Conservation (phyloP, 2,797 vertebrate species). For the Melanotaenia pygmaea region DNA sequence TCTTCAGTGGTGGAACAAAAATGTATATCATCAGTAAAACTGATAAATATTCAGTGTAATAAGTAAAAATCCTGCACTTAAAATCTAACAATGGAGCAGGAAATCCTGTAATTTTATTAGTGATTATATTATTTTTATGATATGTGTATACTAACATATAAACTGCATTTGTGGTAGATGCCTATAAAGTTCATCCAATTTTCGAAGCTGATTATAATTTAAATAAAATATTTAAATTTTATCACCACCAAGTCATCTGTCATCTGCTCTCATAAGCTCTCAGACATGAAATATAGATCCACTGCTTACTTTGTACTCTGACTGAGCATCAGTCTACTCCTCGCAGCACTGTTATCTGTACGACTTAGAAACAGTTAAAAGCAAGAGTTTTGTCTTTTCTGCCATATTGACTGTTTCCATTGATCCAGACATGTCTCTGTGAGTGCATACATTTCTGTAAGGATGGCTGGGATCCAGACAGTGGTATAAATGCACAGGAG, state of each 20-base stretch:
- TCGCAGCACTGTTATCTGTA: neutral
- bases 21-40: neutral
- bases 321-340: slow-evolving; percentile 13
- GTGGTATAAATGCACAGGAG: neutral
- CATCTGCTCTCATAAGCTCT: neutral
- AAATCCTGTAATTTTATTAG: neutral
- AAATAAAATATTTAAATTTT: slow-evolving; percentile 12
- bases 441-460: slow-evolving; percentile 17
- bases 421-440: slow-evolving; percentile 16
- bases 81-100: neutral
- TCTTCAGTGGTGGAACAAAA: too few species aligned
- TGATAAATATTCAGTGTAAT: neutral
- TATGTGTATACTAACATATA: too few species aligned
- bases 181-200: neutral
- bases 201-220: neutral
- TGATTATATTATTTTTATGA: neutral
- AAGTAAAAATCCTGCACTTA: neutral
- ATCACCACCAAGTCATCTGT: slow-evolving; percentile 4
- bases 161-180: neutral
- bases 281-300: slow-evolving; percentile 11
- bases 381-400: slow-evolving; percentile 4
- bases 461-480: neutral
- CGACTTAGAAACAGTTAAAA: slow-evolving; percentile 8
- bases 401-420: slow-evolving; percentile 16
- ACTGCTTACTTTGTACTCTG: slow-evolving; percentile 14